These are phyloP conservation scores for Chauna torquata DNA, from an alignment of 2,113 vertebrate genomes.

Conservation along the genomic window DNA sequence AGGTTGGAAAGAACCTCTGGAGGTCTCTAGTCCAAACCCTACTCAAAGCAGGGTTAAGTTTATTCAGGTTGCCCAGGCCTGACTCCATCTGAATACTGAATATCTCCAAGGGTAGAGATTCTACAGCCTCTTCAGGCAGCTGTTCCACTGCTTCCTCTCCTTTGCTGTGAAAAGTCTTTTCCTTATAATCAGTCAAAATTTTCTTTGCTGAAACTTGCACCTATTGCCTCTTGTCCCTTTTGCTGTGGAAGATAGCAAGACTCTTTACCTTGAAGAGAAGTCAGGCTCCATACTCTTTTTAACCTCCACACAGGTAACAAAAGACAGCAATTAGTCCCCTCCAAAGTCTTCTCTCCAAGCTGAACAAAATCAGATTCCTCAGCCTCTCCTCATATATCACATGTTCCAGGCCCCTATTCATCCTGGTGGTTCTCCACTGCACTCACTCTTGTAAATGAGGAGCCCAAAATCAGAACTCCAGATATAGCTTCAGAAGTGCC, in stretches of 20 bases:
- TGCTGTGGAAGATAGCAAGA: too few species aligned
- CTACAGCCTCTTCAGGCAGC: neutral
- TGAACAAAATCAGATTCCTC: neutral
- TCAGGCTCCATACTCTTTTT: fast-evolving
- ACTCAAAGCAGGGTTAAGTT: neutral
- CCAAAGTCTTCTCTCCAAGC: neutral
- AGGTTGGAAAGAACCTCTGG: neutral
- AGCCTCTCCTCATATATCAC: neutral
- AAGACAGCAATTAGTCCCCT: neutral
- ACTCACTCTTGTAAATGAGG: neutral
- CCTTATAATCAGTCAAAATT: neutral
- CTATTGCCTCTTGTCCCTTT: neutral
- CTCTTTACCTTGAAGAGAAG: neutral
- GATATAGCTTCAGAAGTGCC: neutral
- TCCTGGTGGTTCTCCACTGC: neutral
- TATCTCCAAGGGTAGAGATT: neutral
- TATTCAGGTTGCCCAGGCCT: neutral
- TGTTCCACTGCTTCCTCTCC: neutral
- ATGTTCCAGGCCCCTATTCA: neutral
- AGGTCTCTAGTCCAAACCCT: neutral
- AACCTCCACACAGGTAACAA: neutral
- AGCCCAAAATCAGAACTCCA: neutral
- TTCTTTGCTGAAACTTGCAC: neutral
- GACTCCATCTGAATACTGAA: neutral
- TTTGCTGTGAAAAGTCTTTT: neutral